Percentiles rank a stretch among this genome's conserved stretches.
phyloP scores from a whole-genome alignment of 1,140 invertebrate genomes.

The Pseudachorutes palmiensis region DNA sequence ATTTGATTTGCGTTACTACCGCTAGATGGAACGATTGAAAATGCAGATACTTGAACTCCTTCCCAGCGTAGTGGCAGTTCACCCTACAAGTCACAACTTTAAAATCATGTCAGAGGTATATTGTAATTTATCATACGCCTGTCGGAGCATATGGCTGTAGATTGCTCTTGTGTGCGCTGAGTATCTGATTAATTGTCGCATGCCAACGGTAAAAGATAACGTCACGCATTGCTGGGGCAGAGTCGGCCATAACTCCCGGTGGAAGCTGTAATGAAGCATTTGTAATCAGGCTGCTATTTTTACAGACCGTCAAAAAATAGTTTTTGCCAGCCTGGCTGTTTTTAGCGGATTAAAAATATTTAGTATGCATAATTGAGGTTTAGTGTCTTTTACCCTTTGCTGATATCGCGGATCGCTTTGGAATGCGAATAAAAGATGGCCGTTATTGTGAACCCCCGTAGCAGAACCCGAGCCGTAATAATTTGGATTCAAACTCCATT shows the following conservation, averaged over 20 bases:
- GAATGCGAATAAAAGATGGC: slow-evolving; percentile 3
- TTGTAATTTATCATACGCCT: not conserved
- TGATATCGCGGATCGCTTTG: not conserved
- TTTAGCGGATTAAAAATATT: not conserved
- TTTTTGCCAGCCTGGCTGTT: too few relatives aligned
- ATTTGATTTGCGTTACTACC: not conserved
- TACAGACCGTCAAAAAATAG: too few relatives aligned
- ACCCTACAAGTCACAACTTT: slow-evolving; percentile 6
- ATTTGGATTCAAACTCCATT: not conserved
- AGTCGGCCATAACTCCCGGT: slow-evolving; percentile 14
- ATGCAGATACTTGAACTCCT: not conserved
- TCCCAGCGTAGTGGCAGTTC: not conserved
- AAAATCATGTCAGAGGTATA: too few relatives aligned
- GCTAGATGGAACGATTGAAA: not conserved
- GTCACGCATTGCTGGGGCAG: slow-evolving; percentile 16
- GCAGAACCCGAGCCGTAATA: slow-evolving; percentile 6
- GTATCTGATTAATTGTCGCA: slow-evolving; percentile 3
- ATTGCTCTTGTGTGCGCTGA: not conserved
- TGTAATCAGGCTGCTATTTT: too few relatives aligned
- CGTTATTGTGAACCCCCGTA: slow-evolving; percentile 9
- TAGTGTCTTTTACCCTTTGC: not conserved
- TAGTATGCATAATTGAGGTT: not conserved
- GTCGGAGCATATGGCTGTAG: slow-evolving; percentile 15
- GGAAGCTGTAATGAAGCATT: slow-evolving; percentile 15
- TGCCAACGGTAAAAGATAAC: slow-evolving; percentile 22